phyloP scores from a whole-genome alignment of 2,797 vertebrate genomes.

The Lates japonicus region DNA sequence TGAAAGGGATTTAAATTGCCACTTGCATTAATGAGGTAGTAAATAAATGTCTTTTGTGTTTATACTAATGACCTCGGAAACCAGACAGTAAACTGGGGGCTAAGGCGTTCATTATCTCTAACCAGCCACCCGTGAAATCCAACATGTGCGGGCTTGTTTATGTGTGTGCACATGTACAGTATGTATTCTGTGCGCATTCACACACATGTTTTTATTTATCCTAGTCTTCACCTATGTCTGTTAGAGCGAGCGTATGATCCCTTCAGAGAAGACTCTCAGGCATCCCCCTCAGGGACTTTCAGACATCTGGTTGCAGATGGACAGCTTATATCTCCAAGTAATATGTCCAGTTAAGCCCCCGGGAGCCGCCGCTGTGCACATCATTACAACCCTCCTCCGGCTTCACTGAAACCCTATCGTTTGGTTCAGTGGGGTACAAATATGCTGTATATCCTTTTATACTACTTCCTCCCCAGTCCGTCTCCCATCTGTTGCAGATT shows the following conservation, averaged over 20 bases:
- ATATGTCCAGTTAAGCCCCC: constrained; percentile 67
- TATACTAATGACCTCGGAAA: constrained; percentile 75
- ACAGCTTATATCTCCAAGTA: constrained; percentile 68
- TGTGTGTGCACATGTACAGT: constrained; percentile 26
- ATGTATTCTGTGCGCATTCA: constrained; percentile 19
- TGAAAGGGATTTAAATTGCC: constrained; percentile 69
- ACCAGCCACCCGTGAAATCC: constrained; percentile 72
- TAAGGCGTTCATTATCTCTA: constrained; percentile 67
- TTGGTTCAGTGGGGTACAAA: constrained; percentile 75
- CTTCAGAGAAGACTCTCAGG: constrained; percentile 44
- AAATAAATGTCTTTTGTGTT: constrained; percentile 78
- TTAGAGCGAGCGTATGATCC: constrained; percentile 25
- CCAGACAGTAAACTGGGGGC: constrained; percentile 66
- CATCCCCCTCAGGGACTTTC: constrained; percentile 43
- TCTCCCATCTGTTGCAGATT: constrained; percentile 83
- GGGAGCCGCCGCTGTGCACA: constrained; percentile 63
- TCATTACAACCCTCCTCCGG: constrained; percentile 65
- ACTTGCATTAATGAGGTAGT: constrained; percentile 78
- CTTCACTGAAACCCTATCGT: constrained; percentile 75
- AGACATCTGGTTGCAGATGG: constrained; percentile 73
- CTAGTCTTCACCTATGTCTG: constrained; percentile 39
- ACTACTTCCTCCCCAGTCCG: constrained; percentile 68
- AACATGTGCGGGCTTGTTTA: constrained; percentile 69
- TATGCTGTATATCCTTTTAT: constrained; percentile 76
- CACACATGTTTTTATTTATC: constrained; percentile 62